These are phyloP conservation scores for Peromyscus polionotus DNA, from an alignment of 2,113 vertebrate genomes.

Conservation along the genomic window DNA sequence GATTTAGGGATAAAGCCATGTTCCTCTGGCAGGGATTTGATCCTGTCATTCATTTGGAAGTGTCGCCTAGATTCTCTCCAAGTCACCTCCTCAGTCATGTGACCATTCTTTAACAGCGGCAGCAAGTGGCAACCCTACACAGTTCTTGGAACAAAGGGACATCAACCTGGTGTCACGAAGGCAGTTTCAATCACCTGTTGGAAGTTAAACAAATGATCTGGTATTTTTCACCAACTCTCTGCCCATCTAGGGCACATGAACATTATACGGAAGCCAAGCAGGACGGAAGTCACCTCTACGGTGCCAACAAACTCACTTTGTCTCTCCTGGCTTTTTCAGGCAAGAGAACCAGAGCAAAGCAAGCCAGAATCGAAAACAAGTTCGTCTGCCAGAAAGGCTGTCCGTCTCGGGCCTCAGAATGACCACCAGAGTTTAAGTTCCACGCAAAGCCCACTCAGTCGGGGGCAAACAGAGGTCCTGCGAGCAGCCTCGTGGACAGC, in stretches of 20 bases:
- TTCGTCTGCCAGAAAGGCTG: neutral
- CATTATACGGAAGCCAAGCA: neutral
- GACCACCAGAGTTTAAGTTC: neutral
- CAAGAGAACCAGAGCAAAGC: neutral
- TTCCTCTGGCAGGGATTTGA: accelerated
- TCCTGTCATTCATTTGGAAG: too few relatives aligned
- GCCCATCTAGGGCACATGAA: neutral
- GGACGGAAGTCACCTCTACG: neutral
- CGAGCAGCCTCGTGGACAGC: accelerated
- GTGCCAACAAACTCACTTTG: accelerated
- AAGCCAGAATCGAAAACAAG: neutral
- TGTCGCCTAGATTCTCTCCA: neutral
- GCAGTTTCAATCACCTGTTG: neutral
- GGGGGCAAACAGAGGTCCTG: accelerated
- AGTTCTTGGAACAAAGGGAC: neutral
- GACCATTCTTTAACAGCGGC: neutral
- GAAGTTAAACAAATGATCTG: neutral
- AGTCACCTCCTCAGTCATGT: neutral
- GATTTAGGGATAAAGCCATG: neutral
- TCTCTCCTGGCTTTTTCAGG: neutral
- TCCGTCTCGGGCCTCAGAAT: too few relatives aligned
- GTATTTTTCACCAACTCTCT: neutral
- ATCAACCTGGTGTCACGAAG: neutral
- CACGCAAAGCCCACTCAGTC: too few relatives aligned
- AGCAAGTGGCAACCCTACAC: neutral